These are phyloP conservation scores for Ditula angustiorana DNA, from an alignment of 2,888 invertebrate genomes.

Conservation along the genomic window DNA sequence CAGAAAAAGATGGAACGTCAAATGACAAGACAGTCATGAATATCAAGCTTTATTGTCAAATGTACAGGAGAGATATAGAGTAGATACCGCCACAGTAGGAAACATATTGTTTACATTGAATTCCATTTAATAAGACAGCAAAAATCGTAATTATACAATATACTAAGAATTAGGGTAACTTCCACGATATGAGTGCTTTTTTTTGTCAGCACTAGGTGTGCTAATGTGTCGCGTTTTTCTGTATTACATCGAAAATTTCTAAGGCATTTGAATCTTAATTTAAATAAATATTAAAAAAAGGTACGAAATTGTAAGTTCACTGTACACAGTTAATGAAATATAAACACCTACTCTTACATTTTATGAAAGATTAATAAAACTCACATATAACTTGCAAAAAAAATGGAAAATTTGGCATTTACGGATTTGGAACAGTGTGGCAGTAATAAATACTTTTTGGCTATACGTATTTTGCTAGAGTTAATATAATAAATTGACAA, in stretches of 20 bases:
- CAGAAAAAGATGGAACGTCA: slow-evolving; percentile 40
- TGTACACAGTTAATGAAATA: background rate
- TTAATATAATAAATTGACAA: slow-evolving; percentile 21
- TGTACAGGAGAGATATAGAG: slow-evolving; percentile 39
- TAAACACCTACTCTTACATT: background rate
- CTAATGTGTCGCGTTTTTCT: too few species aligned
- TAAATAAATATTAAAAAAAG: too few species aligned
- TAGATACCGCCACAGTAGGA: background rate
- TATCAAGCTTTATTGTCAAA: slow-evolving; percentile 54
- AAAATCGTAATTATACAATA: too few species aligned
- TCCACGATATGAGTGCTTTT: too few species aligned
- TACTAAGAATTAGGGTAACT: too few species aligned
- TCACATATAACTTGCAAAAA: background rate
- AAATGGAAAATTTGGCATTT: slow-evolving; percentile 14
- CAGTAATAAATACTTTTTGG: background rate
- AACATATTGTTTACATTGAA: background rate
- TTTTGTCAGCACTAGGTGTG: too few species aligned
- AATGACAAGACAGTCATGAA: slow-evolving; percentile 38
- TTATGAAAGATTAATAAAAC: too few species aligned
- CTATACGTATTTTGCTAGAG: background rate
- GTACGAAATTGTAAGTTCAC: background rate
- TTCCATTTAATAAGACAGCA: too few species aligned
- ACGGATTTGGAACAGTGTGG: slow-evolving; percentile 1
- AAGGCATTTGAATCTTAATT: too few species aligned
- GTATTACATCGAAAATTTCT: too few species aligned